phyloP scores from a whole-genome alignment of 2,113 vertebrate genomes.

The Camelus dromedarius region DNA sequence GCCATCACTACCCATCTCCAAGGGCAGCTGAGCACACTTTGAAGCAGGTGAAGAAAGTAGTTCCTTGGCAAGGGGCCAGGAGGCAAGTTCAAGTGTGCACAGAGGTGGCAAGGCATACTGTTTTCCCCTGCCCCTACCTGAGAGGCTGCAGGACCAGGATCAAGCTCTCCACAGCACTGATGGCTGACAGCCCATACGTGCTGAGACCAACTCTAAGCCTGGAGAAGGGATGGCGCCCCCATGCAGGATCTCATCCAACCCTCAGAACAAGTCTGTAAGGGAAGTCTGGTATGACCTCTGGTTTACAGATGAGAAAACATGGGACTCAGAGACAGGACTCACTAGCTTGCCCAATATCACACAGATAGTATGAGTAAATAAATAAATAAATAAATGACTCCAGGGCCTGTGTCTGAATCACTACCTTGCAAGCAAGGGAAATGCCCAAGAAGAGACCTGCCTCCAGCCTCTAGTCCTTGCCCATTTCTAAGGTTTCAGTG shows the following conservation, averaged over 20 bases:
- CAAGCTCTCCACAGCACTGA: not conserved
- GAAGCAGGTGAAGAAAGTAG: not conserved
- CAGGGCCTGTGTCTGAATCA: not conserved
- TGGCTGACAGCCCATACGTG: no score
- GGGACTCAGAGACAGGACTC: not conserved
- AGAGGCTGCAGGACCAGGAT: not conserved
- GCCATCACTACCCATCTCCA: not conserved
- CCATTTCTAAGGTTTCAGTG: not conserved
- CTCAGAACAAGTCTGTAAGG: not conserved
- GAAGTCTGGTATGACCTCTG: not conserved
- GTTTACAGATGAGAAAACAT: not conserved
- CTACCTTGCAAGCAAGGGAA: not conserved
- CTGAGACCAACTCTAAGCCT: not conserved
- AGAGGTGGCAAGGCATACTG: not conserved
- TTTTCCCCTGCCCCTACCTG: not conserved
- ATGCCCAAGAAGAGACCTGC: not conserved
- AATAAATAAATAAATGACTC: not conserved
- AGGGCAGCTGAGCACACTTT: not conserved
- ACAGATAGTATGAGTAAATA: not conserved
- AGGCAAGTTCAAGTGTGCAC: not conserved
- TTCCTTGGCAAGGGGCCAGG: not conserved
- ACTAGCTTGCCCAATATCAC: not conserved
- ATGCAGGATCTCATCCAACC: not conserved
- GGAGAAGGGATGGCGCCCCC: not conserved
- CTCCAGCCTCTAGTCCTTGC: not conserved